These are phyloP conservation scores for Leptosomus discolor DNA, from an alignment of 2,113 vertebrate genomes.

Conservation along the genomic window DNA sequence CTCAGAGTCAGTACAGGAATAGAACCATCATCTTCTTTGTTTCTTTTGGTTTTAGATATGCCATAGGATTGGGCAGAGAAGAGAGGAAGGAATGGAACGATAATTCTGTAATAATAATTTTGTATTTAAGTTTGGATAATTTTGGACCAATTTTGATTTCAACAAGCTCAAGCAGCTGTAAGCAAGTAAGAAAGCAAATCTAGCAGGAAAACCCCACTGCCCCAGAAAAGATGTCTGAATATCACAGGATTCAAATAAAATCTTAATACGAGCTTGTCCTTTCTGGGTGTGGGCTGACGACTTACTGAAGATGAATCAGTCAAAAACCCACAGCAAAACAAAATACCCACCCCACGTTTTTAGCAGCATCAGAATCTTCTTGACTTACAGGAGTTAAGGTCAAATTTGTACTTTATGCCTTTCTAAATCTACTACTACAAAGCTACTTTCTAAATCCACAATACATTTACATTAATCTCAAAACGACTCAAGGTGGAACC, in stretches of 20 bases:
- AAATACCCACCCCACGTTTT: neutral
- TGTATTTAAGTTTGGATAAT: neutral
- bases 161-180: neutral
- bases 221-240: neutral
- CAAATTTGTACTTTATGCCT: neutral
- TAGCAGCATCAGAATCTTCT: neutral
- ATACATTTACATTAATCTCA: neutral
- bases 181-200: neutral
- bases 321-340: neutral
- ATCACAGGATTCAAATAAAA: neutral
- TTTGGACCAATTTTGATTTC: neutral
- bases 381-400: neutral
- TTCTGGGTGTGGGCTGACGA: neutral
- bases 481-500: neutral
- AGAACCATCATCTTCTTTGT: neutral
- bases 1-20: neutral
- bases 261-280: neutral
- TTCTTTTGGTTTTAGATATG: neutral
- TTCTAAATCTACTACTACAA: neutral
- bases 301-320: neutral
- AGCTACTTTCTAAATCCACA: neutral
- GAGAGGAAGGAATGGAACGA: neutral
- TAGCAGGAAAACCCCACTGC: neutral
- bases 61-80: neutral
- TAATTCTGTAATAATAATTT: neutral